phyloP scores from a whole-genome alignment of 2,113 vertebrate species.

The Spizaetus ornatus region DNA sequence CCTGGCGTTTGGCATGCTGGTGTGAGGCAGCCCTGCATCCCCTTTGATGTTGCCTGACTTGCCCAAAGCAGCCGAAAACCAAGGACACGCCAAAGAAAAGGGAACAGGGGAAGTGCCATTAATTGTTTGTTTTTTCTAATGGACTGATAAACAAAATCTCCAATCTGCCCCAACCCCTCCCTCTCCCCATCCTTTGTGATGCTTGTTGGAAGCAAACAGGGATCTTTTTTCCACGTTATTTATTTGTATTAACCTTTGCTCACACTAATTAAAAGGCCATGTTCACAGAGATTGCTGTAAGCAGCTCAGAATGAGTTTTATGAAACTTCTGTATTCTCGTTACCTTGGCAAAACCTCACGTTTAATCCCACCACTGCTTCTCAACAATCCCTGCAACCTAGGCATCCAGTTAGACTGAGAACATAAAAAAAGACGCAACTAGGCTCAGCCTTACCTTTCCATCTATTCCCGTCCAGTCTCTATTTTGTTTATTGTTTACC shows the following conservation, averaged over 20 bases:
- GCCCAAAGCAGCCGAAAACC: neutral
- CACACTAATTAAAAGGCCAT: constrained; percentile 10
- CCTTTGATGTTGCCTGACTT: constrained; percentile 52
- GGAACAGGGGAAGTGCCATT: neutral
- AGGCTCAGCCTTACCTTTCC: constrained; percentile 54
- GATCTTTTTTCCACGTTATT: neutral
- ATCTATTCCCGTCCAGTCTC: constrained; percentile 37
- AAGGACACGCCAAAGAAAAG: neutral
- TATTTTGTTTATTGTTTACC: constrained; percentile 59
- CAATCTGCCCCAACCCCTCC: neutral
- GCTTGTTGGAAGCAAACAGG: neutral
- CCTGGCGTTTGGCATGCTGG: constrained; percentile 47
- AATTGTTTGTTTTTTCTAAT: neutral
- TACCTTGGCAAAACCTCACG: constrained; percentile 22
- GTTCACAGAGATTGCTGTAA: constrained; percentile 19
- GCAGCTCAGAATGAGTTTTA: constrained; percentile 4
- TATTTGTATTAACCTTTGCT: constrained; percentile 41
- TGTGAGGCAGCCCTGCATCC: constrained; percentile 29
- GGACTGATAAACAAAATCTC: constrained; percentile 26
- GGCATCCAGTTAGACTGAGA: neutral
- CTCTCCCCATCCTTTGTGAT: neutral
- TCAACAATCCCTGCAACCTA: neutral
- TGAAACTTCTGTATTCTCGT: neutral
- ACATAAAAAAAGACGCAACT: neutral
- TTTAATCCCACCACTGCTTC: constrained; percentile 21